phyloP scores from a whole-genome alignment of 2,797 vertebrate species.

The Garrulus glandarius region DNA sequence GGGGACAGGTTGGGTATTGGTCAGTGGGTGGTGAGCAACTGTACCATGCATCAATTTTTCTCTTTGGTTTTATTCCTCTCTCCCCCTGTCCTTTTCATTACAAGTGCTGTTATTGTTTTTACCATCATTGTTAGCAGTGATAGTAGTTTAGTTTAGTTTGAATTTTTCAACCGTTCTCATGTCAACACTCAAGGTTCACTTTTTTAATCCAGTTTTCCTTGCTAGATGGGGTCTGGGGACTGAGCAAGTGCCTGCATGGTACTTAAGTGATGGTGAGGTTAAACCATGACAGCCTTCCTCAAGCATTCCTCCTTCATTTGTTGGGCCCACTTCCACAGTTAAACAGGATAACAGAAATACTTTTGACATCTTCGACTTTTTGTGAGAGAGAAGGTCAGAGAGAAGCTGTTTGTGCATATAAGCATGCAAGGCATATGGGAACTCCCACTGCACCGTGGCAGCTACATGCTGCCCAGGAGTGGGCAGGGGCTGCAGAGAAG shows the following conservation, averaged over 20 bases:
- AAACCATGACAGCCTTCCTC: not conserved
- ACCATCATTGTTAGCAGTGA: not conserved
- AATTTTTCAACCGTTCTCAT: not conserved
- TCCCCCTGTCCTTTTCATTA: not conserved
- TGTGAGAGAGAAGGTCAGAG: not conserved
- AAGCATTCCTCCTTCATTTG: not conserved
- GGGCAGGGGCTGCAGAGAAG: not conserved
- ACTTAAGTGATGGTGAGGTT: not conserved
- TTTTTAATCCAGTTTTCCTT: not conserved
- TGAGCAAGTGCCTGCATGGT: not conserved
- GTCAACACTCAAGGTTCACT: not conserved
- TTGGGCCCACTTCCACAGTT: not conserved
- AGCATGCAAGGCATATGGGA: rapidly evolving
- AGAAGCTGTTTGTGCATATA: rapidly evolving
- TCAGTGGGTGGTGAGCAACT: not conserved
- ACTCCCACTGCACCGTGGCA: rapidly evolving
- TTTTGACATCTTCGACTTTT: not conserved
- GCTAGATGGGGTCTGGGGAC: rapidly evolving
- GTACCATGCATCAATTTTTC: not conserved
- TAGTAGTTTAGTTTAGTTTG: not conserved
- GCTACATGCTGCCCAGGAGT: rapidly evolving
- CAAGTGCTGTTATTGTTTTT: not conserved
- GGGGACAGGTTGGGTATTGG: not conserved
- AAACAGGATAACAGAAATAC: not conserved
- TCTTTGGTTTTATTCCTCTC: not conserved